phyloP scores from a whole-genome alignment of 1,140 invertebrate species.

The Sitobion miscanthi region DNA sequence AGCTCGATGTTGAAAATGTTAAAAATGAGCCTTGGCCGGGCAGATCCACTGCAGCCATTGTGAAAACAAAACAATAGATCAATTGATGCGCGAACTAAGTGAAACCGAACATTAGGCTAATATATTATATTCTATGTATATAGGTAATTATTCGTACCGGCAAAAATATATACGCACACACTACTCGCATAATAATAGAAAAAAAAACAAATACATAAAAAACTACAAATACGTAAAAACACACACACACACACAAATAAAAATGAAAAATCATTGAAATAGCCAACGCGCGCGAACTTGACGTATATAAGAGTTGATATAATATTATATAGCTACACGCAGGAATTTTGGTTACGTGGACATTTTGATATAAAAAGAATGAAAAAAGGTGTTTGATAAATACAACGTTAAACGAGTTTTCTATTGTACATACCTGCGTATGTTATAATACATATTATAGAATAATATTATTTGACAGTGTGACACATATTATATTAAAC shows the following conservation, averaged over 20 bases:
- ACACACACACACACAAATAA: not conserved
- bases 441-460: not conserved
- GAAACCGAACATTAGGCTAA: conserved; percentile 33
- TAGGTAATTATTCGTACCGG: not conserved
- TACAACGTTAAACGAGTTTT: not conserved
- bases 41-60: conserved; percentile 46
- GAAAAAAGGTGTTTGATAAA: not conserved
- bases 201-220: not conserved
- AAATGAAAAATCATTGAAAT: not conserved
- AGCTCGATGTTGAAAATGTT: conserved; percentile 41
- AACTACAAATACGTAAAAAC: not conserved
- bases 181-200: not conserved
- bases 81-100: conserved; percentile 48
- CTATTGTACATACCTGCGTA: not conserved
- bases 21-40: conserved; percentile 25
- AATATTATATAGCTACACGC: not conserved
- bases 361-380: not conserved
- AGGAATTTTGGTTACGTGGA: not conserved
- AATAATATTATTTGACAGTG: not conserved
- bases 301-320: not conserved
- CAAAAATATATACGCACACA: not conserved
- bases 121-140: not conserved
- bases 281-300: not conserved
- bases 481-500: not conserved
- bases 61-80: conserved; percentile 52